phyloP scores from a whole-genome alignment of 2,888 invertebrate genomes.

The Spisula solida region DNA sequence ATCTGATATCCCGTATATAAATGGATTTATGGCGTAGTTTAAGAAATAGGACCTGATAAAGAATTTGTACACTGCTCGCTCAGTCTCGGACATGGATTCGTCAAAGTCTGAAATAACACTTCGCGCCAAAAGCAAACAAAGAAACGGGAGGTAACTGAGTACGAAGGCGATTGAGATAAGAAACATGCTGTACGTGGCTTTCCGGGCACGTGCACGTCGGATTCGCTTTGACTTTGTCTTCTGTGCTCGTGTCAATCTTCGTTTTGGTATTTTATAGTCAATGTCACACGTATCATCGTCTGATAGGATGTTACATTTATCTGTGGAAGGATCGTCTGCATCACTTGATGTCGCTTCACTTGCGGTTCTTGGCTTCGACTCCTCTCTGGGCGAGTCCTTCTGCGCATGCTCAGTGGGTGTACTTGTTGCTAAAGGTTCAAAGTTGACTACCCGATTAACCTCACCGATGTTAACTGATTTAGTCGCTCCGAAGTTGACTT shows the following conservation, averaged over 20 bases:
- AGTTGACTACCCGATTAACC: not conserved
- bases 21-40: slow-evolving; percentile 76
- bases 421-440: not conserved
- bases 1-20: slow-evolving; percentile 77
- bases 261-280: slow-evolving; percentile 30
- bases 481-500: not conserved
- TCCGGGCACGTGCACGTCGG: slow-evolving; percentile 56
- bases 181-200: slow-evolving; percentile 74
- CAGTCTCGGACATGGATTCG: slow-evolving; percentile 53
- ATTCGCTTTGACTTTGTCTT: slow-evolving; percentile 46
- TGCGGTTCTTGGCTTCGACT: not conserved
- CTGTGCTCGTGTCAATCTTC: slow-evolving; percentile 33
- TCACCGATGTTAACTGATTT: not conserved
- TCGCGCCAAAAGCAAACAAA: slow-evolving; percentile 58
- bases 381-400: not conserved
- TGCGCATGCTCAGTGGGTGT: not conserved
- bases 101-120: slow-evolving; percentile 61
- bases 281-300: slow-evolving; percentile 35
- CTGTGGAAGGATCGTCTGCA: slow-evolving; percentile 19
- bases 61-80: slow-evolving; percentile 67
- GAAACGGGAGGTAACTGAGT: slow-evolving; percentile 69
- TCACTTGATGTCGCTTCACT: not conserved
- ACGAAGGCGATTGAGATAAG: slow-evolving; percentile 72
- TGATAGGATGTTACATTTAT: slow-evolving; percentile 2
- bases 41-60: slow-evolving; percentile 73